Conservation (phyloP, 2,888 invertebrate genomes). For the Gari tellinella region DNA sequence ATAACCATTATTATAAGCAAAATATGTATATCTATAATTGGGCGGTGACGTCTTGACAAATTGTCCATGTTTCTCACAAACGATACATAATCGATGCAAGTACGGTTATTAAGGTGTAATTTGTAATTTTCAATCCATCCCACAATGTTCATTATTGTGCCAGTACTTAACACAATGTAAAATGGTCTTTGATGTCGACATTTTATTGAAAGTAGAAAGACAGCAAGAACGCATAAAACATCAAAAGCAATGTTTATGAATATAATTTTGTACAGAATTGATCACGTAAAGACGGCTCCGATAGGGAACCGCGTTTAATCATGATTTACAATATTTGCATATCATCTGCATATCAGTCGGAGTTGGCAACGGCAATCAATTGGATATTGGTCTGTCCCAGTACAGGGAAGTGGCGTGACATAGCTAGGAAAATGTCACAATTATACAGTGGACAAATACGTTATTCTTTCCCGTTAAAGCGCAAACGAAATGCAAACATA, state of each 20-base stretch:
- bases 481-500: no score
- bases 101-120: constrained; percentile 30
- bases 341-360: constrained; percentile 37
- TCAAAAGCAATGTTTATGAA: constrained; percentile 52
- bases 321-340: constrained; percentile 48
- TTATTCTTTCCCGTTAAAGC: no score
- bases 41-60: no score
- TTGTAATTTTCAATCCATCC: constrained; percentile 32
- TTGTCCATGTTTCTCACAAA: no score
- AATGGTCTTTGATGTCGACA: constrained; percentile 44
- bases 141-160: not conserved
- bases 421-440: no score
- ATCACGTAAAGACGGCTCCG: constrained; percentile 20
- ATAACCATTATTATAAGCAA: no score
- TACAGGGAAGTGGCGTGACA: constrained; percentile 29
- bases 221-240: constrained; percentile 32
- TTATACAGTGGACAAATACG: no score
- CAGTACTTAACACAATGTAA: constrained; percentile 31
- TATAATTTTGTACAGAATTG: constrained; percentile 33
- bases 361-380: not conserved
- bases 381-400: no score
- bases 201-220: constrained; percentile 28
- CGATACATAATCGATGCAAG: constrained; percentile 4
- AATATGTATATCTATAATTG: no score
- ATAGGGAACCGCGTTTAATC: constrained; percentile 14